Conservation (phyloP, 2,797 vertebrate genomes). For the Phataginus tetradactyla region DNA sequence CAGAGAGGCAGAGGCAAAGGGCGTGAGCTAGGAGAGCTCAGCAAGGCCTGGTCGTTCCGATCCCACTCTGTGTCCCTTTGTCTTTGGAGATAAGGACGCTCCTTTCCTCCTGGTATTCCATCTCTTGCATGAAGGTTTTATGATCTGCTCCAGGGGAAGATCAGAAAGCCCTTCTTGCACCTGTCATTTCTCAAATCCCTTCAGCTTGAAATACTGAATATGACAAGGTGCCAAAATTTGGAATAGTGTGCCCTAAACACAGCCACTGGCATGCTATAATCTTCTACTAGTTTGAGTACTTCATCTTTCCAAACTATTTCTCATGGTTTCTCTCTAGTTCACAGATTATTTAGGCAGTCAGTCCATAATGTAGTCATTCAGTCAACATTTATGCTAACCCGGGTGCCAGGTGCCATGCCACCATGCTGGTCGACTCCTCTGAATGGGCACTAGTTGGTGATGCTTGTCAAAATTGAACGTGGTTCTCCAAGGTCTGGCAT, state of each 20-base stretch:
- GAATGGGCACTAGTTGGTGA: not conserved
- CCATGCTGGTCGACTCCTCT: not conserved
- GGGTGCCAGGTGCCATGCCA: fast-evolving
- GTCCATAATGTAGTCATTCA: not conserved
- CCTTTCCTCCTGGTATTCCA: not conserved
- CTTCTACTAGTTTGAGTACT: not conserved
- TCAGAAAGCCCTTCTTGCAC: not conserved
- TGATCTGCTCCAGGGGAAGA: not conserved
- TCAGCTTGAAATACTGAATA: not conserved
- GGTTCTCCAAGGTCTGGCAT: not conserved
- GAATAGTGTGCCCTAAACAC: not conserved
- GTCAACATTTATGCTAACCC: not conserved
- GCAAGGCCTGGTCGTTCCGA: not conserved
- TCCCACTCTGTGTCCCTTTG: not conserved
- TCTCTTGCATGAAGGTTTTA: not conserved
- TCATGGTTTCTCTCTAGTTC: not conserved
- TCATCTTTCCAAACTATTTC: not conserved
- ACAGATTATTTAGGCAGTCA: not conserved
- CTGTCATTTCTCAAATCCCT: not conserved
- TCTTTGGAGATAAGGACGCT: not conserved
- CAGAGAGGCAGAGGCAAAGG: not conserved
- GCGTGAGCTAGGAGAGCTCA: not conserved
- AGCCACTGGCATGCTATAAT: too few relatives aligned
- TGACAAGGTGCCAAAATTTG: not conserved
- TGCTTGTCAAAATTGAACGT: not conserved